phyloP scores from a whole-genome alignment of 2,888 invertebrate species.

The Pyrrhosoma nymphula region DNA sequence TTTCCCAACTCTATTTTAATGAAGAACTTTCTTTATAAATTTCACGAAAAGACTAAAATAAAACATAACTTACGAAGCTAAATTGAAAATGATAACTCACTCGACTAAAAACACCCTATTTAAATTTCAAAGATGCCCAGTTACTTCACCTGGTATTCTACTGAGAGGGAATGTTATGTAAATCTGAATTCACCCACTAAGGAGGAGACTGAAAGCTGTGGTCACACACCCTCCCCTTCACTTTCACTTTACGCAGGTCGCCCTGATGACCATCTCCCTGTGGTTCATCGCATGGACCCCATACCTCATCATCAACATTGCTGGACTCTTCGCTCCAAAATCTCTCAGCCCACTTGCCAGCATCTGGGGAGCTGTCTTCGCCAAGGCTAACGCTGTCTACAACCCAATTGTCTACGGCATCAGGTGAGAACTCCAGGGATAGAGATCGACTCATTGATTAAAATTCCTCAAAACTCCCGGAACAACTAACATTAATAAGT shows the following conservation, averaged over 20 bases:
- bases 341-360: conserved; percentile 89
- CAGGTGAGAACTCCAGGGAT: conserved; percentile 79
- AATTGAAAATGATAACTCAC: no score
- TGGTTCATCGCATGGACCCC: conserved; percentile 98
- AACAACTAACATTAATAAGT: not conserved
- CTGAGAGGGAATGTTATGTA: no score
- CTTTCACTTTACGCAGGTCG: conserved; percentile 81
- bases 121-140: no score
- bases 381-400: conserved; percentile 94
- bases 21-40: no score
- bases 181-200: no score
- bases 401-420: conserved; percentile 95
- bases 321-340: conserved; percentile 87
- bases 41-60: no score
- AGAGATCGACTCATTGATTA: not conserved
- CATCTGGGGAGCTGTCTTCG: conserved; percentile 94
- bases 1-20: no score
- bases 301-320: conserved; percentile 89
- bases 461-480: not conserved
- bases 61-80: no score
- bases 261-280: conserved; percentile 92
- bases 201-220: not conserved
- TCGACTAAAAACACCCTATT: no score
- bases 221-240: not conserved
- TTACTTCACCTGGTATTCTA: no score